phyloP scores from a whole-genome alignment of 2,797 vertebrate genomes.

The Malurus splendens region DNA sequence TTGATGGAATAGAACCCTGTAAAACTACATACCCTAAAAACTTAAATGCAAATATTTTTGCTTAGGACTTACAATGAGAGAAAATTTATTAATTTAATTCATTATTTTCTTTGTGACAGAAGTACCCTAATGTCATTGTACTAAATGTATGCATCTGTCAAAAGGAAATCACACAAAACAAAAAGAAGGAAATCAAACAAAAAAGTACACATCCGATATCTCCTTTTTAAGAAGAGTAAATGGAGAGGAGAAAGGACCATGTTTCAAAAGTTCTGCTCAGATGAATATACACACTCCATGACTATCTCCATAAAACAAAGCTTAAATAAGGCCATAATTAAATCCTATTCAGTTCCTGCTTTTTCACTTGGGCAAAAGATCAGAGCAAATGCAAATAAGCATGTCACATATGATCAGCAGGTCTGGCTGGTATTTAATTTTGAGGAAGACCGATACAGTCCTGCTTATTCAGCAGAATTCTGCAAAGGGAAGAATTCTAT shows the following conservation, averaged over 20 bases:
- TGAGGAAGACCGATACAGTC: background rate
- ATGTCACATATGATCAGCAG: slow-evolving; percentile 47
- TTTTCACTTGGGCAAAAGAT: slow-evolving; percentile 53
- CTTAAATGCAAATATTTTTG: background rate
- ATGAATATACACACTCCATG: background rate
- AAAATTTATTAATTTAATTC: background rate
- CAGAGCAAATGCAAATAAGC: slow-evolving; percentile 45
- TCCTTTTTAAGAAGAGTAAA: background rate
- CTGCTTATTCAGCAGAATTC: slow-evolving; percentile 17
- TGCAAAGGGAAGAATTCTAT: background rate
- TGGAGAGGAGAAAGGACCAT: background rate
- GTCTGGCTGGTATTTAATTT: slow-evolving; percentile 24
- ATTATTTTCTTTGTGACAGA: background rate
- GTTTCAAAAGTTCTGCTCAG: background rate
- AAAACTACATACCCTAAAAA: background rate
- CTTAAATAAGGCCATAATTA: slow-evolving; percentile 13
- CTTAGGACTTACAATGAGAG: background rate
- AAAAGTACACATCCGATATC: background rate
- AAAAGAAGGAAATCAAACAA: background rate
- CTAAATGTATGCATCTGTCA: background rate
- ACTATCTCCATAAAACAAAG: slow-evolving; percentile 5
- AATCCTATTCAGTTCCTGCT: slow-evolving; percentile 10
- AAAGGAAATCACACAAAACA: background rate
- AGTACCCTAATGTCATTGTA: background rate
- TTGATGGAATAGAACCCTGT: background rate